A percentile compares a stretch with the other conserved stretches of the same genome.
Conservation (phyloP, 2,888 invertebrate species). For the Chloroclystis v-ata region DNA sequence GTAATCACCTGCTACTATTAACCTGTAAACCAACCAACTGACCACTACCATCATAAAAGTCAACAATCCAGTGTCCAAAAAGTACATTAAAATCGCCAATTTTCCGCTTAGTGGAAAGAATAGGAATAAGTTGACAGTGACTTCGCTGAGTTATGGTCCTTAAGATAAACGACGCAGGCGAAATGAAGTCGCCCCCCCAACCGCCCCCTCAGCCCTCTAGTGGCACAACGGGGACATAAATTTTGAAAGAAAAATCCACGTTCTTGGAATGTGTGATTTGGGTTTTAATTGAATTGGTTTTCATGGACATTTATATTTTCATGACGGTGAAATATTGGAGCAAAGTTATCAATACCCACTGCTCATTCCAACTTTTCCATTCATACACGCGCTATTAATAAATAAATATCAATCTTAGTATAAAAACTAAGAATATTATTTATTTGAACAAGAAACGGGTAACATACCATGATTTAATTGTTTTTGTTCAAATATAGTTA, state of each 20-base stretch:
- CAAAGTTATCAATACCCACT: no score
- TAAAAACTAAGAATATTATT: no score
- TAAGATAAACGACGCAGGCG: constrained; percentile 85
- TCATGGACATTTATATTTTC: background rate
- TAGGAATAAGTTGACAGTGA: constrained; percentile 80
- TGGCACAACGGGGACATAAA: constrained; percentile 68
- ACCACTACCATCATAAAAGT: no score
- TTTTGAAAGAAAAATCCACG: constrained; percentile 75
- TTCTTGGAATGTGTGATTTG: constrained; percentile 74
- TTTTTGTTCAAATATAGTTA: no score
- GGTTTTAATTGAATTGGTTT: constrained; percentile 71
- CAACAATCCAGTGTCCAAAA: constrained; percentile 26
- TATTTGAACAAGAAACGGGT: no score
- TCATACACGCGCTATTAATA: no score
- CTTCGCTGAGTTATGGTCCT: constrained; percentile 82
- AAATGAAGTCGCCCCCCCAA: constrained; percentile 81
- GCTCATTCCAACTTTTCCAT: no score
- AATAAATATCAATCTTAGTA: no score
- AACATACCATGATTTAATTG: no score
- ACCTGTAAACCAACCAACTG: no score
- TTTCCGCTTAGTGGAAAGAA: constrained; percentile 77
- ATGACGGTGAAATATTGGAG: no score
- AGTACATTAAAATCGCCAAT: constrained; percentile 52
- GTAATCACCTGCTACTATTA: no score
- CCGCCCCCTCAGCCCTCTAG: constrained; percentile 50